Conservation (phyloP, 2,797 vertebrate genomes). For the Sebastes alutus region DNA sequence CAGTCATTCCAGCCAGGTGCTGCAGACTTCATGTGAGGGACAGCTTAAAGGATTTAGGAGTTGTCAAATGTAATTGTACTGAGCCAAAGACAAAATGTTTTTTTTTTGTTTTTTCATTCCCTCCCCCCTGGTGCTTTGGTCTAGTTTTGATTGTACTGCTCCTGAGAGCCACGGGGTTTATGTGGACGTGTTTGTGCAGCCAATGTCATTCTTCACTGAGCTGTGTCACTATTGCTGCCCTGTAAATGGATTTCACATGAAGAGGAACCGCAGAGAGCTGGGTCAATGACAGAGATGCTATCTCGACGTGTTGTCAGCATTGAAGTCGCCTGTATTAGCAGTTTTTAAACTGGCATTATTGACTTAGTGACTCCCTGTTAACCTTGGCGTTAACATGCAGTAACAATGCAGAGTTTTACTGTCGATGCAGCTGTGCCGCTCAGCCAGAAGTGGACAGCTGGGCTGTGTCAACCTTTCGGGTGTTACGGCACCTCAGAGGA, state of each 20-base stretch:
- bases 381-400: constrained; percentile 24
- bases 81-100: constrained; percentile 54
- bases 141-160: constrained; percentile 42
- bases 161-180: constrained; percentile 40
- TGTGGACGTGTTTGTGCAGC: constrained; percentile 51
- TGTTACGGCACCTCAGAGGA: constrained; percentile 34
- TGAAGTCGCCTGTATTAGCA: not conserved
- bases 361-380: constrained; percentile 29
- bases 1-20: constrained; percentile 45
- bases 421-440: constrained; percentile 22
- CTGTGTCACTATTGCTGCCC: constrained; percentile 47
- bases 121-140: constrained; percentile 17
- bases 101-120: constrained; percentile 3
- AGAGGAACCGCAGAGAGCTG: constrained; percentile 15
- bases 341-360: constrained; percentile 23
- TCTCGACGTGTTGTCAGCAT: constrained; percentile 16
- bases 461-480: constrained; percentile 46
- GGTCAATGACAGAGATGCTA: constrained; percentile 29
- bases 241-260: constrained; percentile 57
- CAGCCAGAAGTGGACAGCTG: constrained; percentile 50
- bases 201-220: constrained; percentile 59
- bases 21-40: constrained; percentile 48
- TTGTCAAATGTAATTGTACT: constrained; percentile 60
- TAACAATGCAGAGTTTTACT: constrained; percentile 21
- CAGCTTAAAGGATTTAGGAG: constrained; percentile 54